Base-by-base conservation (phyloP, 2,113 vertebrate genomes). In the Phocoena phocoena region DNA sequence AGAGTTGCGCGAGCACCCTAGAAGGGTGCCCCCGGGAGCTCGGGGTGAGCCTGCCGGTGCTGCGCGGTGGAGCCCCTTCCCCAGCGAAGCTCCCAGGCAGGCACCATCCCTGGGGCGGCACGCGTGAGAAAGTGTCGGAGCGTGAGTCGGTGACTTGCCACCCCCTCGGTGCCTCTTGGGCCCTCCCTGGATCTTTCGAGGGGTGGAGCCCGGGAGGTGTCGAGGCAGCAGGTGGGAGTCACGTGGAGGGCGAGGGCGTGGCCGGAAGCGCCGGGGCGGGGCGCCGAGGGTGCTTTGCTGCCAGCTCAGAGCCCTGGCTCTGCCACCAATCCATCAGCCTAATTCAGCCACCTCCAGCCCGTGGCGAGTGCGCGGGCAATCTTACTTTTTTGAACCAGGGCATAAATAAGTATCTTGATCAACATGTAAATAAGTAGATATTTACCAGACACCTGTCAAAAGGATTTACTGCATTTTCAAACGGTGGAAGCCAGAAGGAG, bases 361-460 rank as follows among this genome's bases (percentile, higher is more conserved):
- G 23, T 20, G n/a, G 50, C 1, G 6, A 55, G 31, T 3, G 1
- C 33, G n/a, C 31, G 0, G 33, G 33, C n/a, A 79, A 55, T 38
- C n/a, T 93, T n/a, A 60, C 8, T 38, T 58, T 85, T 88, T 80
- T 80, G 26, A 94, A 71, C 65, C n/a, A 3, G 15, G 23, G 47
- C 65, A 90, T 71, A 85, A 73, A 60, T 73, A 58, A 58, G 41
- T 88, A 31, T 47, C 53, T 94, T 79, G 36, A 85, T 58, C 47
- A 67, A 3, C 50, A 58, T 50, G 10, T 63, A 88, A 82, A 74
- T 67, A 86, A 74, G 47, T 41, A 68, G 60, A 38, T 71, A 38
- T 36, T 76, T 86, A 60, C 73, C 20, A 88, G 81, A 88, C n/a
- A 23, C 21, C 89, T 86, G 8, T 91, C n/a, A 76, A 33, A 20